Conservation (phyloP, 2,888 invertebrate genomes). For the Meteorus cinctellus region DNA sequence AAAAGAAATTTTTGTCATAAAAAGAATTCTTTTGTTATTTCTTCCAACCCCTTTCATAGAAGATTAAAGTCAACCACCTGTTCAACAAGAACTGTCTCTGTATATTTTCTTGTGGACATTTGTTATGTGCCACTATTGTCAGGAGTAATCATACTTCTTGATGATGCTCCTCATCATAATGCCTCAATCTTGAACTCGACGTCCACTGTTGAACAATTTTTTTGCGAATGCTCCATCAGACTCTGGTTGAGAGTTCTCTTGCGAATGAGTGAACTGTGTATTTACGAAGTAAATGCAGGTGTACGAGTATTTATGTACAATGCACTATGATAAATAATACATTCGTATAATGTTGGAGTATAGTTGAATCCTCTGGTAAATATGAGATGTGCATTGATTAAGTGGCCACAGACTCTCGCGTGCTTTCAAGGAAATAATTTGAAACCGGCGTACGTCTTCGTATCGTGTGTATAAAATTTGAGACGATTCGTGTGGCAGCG, state of each 20-base stretch:
- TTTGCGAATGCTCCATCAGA: neutral
- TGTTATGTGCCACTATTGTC: neutral
- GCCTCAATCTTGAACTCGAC: neutral
- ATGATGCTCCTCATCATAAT: neutral
- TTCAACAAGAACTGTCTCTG: neutral
- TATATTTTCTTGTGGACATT: neutral
- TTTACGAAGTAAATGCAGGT: too few species aligned
- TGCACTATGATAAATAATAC: neutral
- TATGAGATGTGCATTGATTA: neutral
- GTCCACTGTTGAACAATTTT: neutral
- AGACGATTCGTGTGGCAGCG: constrained; percentile 44
- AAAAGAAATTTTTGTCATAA: neutral
- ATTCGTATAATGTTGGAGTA: too few species aligned
- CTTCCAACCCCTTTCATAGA: neutral
- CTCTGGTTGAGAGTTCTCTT: neutral
- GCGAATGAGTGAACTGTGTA: too few species aligned
- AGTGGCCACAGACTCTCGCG: constrained; percentile 9
- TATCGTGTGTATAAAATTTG: constrained; percentile 39
- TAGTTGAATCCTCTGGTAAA: neutral
- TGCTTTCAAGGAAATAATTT: constrained; percentile 4
- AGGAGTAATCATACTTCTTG: constrained; percentile 1
- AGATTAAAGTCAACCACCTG: constrained; percentile 15
- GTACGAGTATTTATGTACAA: neutral
- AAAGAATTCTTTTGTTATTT: neutral
- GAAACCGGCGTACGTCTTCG: neutral